Evolutionary conservation across 2,113 vertebrate species (phyloP), one percentile per base, ranked within the genome.

Genomic region (Microcebus tavaratra): DNA sequence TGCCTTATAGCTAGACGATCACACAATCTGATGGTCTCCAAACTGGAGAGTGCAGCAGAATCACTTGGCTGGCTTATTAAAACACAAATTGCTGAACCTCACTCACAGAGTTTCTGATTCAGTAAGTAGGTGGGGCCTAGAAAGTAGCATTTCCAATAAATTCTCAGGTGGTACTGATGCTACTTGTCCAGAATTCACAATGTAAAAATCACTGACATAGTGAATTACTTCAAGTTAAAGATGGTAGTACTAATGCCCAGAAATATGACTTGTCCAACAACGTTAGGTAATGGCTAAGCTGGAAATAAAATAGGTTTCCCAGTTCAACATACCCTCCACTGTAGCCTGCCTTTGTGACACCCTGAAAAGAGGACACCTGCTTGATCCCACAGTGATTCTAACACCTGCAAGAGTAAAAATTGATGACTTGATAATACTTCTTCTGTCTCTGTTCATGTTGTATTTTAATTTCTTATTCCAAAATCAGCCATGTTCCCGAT

Each of bases 391-490:
- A 72, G 15, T 82, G 55, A 57, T 82, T 78, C 29, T 57, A 57
- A 27, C 18, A 75, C n/a, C 42, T 29, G 10, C 12, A 42, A 10
- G n/a, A 61, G 25, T 10, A 67, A 89, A 18, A 63, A 45, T 14
- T 20, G 29, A 31, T 31, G 81, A 42, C n/a, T 80, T 86, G 21
- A 15, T 79, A 31, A 25, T 45, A n/a, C 73, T 88, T 82, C 14
- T 88, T 79, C 89, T 50, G 48, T 9, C 9, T 94, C 27, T 78
- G 2, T 94, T 76, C 27, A 63, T 21, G 13, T 42, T 72, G 15
- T 82, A 76, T 80, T 96, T 95, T 79, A 36, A 88, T 34, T 75
- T 83, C 68, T 76, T 78, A 78, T 61, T 94, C 70, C 57, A 67
- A 79, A 93, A 57, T 84, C 42, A 67, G 53, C 42, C 89, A 70